Evolutionary conservation across 2,113 vertebrate species (phyloP).

Genomic region (Gasterosteus aculeatus): DNA sequence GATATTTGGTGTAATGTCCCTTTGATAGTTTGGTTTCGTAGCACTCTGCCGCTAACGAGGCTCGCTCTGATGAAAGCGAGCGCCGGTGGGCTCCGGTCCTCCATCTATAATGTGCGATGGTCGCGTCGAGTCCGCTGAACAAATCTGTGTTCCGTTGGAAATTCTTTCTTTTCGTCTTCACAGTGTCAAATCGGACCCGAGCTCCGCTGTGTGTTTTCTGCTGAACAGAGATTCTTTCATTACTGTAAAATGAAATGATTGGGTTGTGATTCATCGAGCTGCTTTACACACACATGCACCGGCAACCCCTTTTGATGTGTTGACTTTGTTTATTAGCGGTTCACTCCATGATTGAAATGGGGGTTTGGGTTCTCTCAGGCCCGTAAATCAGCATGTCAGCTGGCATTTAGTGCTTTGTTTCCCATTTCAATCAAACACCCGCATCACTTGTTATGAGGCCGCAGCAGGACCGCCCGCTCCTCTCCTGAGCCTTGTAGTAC

Average conservation of each 20-base stretch:
- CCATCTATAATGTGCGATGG: constrained; percentile 50
- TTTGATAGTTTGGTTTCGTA: constrained; percentile 50
- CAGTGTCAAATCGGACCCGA: constrained; percentile 22
- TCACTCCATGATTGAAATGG: constrained; percentile 84
- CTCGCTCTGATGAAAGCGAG: constrained; percentile 36
- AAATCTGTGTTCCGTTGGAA: constrained; percentile 17
- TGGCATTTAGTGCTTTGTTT: constrained; percentile 84
- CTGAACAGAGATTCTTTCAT: constrained; percentile 59
- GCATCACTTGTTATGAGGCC: constrained; percentile 75
- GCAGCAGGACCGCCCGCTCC: constrained; percentile 55
- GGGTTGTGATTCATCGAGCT: constrained; percentile 63
- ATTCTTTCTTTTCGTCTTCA: background rate
- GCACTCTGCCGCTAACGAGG: constrained; percentile 50
- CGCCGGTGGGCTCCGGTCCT: constrained; percentile 23
- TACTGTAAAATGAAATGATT: constrained; percentile 70
- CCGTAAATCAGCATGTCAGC: constrained; percentile 79
- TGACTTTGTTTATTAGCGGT: constrained; percentile 81
- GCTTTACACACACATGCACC: constrained; percentile 36
- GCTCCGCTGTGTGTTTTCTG: background rate
- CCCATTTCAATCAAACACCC: constrained; percentile 84
- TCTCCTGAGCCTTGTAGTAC: constrained; percentile 67
- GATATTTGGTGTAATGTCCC: constrained; percentile 66
- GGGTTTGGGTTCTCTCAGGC: constrained; percentile 72
- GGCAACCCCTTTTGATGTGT: constrained; percentile 61
- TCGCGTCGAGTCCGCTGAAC: constrained; percentile 32